Evolutionary conservation across 2,797 vertebrate species (phyloP), one percentile per base, ranked within the genome.

Genomic region (Mormyrops attenuatus): DNA sequence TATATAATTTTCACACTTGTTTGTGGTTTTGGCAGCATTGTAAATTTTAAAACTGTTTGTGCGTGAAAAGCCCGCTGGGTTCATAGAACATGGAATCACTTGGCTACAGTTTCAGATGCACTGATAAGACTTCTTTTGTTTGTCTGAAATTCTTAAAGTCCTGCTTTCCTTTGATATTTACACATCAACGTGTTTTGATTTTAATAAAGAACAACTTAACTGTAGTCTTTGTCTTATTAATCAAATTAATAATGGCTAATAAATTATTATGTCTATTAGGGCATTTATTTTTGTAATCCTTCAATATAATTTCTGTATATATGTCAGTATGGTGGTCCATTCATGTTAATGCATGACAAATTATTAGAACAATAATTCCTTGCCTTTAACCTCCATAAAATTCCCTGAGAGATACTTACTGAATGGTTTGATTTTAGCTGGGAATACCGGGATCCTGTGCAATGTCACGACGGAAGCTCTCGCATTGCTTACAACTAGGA

Each of bases 1-100:
- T 88, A 22, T 41, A 17, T 20, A 63, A 60, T 57, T 88, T 60
- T 63, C 49, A 60, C 86, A 63, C 53, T 88, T 88, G 34, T 41
- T 7, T 63, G 53, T 88, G 86, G 86, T n/a, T 88, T 88, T 88
- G 86, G 86, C 52, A 88, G 52, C 2, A 2, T 4, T n/a, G n/a
- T 34, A 73, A 15, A 73, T 13, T 17, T 73, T 38, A 15, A 73
- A 73, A 30, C 49, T 38, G 22, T 53, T 87, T 53, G 26, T 55
- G 49, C 30, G 50, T 34, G 38, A 84, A 49, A 49, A 49, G 47
- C 47, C 41, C 3, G 85, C 85, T 34, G 85, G 85, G 52, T 87
- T 17, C 47, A 17, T 52, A 3, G 30, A 87, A 52, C 6, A 20
- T 73, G 13, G 13, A 73, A 73, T 34, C 66, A 38, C 13, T 73